Evolutionary conservation across 2,888 invertebrate genomes (phyloP).

Genomic region (Aricia artaxerxes): DNA sequence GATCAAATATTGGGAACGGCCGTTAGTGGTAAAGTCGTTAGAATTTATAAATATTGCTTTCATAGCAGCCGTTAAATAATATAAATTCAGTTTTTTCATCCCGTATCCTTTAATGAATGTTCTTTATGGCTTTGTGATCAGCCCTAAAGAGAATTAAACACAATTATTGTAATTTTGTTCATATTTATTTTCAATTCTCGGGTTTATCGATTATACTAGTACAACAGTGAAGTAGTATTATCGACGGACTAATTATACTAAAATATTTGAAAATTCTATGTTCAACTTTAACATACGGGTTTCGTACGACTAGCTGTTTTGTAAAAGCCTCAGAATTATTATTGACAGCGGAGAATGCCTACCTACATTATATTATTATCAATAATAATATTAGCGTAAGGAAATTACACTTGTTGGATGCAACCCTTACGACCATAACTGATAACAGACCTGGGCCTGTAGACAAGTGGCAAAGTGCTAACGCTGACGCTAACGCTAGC

Average conservation of each 20-base stretch:
- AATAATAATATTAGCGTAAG: neutral
- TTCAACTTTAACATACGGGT: neutral
- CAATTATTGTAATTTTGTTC: too few species aligned
- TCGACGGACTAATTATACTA: too few species aligned
- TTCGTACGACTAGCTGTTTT: neutral
- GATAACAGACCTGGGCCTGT: neutral
- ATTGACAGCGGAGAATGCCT: neutral
- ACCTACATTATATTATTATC: neutral
- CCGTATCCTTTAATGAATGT: too few species aligned
- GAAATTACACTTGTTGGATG: neutral
- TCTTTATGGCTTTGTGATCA: too few species aligned
- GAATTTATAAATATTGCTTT: conserved; percentile 11
- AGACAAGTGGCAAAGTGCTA: too few species aligned
- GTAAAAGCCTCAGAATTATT: neutral
- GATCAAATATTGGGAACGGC: too few species aligned
- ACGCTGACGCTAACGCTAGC: too few species aligned
- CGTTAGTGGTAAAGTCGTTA: neutral
- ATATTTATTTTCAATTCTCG: too few species aligned
- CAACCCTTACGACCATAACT: neutral
- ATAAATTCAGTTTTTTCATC: neutral
- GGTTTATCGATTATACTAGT: too few species aligned
- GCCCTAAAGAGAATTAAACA: too few species aligned
- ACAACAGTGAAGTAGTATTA: too few species aligned
- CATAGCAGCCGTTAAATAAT: neutral
- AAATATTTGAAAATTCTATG: neutral